Evolutionary conservation across 92 coral and sea anemone species (phyloP), one percentile per base, ranked within the genome.

Genomic region (Porites rus): DNA sequence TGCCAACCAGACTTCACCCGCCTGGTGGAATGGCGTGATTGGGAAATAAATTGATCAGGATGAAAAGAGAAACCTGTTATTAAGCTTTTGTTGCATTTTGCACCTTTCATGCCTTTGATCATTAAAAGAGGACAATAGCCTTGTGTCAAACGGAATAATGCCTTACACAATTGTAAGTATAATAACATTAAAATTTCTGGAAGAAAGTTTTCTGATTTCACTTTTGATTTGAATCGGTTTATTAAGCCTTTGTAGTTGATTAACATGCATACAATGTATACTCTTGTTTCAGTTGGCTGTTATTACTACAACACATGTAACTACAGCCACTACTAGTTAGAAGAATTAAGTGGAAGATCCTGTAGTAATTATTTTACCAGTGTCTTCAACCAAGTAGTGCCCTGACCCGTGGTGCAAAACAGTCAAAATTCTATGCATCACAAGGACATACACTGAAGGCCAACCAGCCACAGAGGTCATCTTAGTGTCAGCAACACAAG

Each of bases 131-230:
- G 25, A 66, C 22, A 66, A 28, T 28, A 28, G 31, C 31, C 31
- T 21, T n/a, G 71, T 66, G 31, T 66, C 18, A 66, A 66, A 43
- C 25, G 28, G 71, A 43, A 66, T 66, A 66, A 66, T 43, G 71
- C 71, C 71, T 25, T 66, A 66, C 72, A 66, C 4, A 66, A 66
- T 66, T 66, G 72, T 66, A 66, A 66, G 72, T 66, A 22, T n/a
- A 66, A 10, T 12, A 66, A 66, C 25, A 66, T 66, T 66, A 66
- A 20, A 19, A 20, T 66, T 43, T 66, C 31, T 28, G 31, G 31
- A 28, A 28, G 31, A 66, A n/a, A 66, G 72, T 43, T 66, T 66
- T 66, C 38, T 66, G 20, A 43, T 66, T 66, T 66, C 72, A 20
- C 31, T 66, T 66, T 21, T 66, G 31, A 43, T 21, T 43, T 66